phyloP scores from a whole-genome alignment of 2,888 invertebrate genomes.

The Torymus aiolomorphi region DNA sequence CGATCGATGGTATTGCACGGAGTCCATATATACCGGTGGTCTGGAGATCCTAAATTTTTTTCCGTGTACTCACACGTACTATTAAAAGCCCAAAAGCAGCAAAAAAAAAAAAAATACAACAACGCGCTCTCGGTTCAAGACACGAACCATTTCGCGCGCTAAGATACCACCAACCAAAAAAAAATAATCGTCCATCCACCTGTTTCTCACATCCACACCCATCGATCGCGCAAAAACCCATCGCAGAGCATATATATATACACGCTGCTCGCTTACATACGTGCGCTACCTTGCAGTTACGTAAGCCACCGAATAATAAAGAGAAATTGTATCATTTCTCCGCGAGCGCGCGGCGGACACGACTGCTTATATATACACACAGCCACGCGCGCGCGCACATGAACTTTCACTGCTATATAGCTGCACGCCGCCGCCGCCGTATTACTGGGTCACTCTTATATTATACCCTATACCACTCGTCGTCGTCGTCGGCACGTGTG shows the following conservation, averaged over 20 bases:
- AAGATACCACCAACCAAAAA: neutral
- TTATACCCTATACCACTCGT: too few relatives aligned
- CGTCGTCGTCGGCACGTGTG: too few relatives aligned
- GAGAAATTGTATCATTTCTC: constrained; percentile 68
- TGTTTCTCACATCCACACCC: neutral
- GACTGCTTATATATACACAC: neutral
- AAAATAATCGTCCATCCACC: constrained; percentile 29
- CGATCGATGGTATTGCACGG: too few relatives aligned
- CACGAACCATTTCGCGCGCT: too few relatives aligned
- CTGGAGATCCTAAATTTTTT: too few relatives aligned
- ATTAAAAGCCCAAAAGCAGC: neutral
- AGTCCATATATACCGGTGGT: too few relatives aligned
- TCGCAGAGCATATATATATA: neutral
- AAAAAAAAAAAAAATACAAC: neutral
- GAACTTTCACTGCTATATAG: constrained; percentile 66
- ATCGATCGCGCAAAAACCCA: neutral
- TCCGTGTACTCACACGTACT: too few relatives aligned
- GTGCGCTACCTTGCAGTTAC: constrained; percentile 44
- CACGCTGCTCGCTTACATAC: neutral
- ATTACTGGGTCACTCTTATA: constrained; percentile 40
- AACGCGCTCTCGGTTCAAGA: neutral
- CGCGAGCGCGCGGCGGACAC: constrained; percentile 41
- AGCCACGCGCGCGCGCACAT: constrained; percentile 41
- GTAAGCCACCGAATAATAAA: constrained; percentile 60
- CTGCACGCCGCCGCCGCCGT: neutral